Evolutionary conservation across 2,888 invertebrate species (phyloP).

Genomic region (Drosophila dives): DNA sequence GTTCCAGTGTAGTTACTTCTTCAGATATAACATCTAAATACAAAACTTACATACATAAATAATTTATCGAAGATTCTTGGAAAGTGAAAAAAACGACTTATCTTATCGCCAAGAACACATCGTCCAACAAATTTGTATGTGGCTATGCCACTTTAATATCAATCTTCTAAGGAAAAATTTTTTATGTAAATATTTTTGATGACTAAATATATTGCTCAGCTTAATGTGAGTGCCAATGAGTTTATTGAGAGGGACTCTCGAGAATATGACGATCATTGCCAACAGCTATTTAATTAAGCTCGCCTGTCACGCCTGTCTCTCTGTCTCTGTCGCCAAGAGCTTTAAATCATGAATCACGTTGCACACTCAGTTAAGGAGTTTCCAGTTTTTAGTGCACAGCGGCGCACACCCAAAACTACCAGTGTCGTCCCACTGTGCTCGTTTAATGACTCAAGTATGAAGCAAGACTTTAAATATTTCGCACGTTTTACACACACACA

Average conservation of each 20-base stretch:
- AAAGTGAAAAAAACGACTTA: not conserved
- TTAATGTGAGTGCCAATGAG: conserved; percentile 13
- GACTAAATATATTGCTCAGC: conserved; percentile 31
- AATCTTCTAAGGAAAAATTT: not conserved
- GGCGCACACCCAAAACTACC: not conserved
- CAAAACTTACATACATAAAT: not conserved
- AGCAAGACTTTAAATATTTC: conserved; percentile 64
- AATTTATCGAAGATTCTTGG: not conserved
- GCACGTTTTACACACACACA: conserved; percentile 61
- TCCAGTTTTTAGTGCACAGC: conserved; percentile 28
- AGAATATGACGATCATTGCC: conserved; percentile 16
- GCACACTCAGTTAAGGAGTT: conserved; percentile 35
- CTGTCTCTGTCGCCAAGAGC: conserved; percentile 3
- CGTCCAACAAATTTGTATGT: not conserved
- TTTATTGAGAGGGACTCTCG: conserved; percentile 5
- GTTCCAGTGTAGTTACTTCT: not conserved
- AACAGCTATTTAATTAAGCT: conserved; percentile 54
- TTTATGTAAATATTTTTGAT: conserved; percentile 38
- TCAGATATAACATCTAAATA: not conserved
- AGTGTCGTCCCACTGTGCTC: conserved; percentile 57
- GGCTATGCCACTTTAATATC: not conserved
- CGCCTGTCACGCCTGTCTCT: conserved; percentile 26
- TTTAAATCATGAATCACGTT: conserved; percentile 48
- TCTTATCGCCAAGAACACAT: not conserved
- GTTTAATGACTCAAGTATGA: conserved; percentile 66